phyloP scores from a whole-genome alignment of 2,797 vertebrate genomes.

The Pyrocephalus nanus region DNA sequence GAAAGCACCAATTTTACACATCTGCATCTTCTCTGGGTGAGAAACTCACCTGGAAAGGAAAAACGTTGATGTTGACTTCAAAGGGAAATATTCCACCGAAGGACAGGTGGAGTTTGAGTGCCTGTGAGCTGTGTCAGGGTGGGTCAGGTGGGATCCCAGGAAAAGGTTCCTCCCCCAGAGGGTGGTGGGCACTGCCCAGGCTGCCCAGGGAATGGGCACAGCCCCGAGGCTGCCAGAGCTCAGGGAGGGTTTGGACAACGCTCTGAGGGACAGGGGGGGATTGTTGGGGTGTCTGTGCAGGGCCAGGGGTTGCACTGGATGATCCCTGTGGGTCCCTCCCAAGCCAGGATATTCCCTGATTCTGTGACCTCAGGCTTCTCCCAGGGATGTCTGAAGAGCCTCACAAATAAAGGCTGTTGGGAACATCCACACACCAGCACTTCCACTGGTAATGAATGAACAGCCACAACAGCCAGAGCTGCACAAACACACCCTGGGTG shows the following conservation, averaged over 20 bases:
- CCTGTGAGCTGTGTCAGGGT: not conserved
- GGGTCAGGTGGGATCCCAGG: too few species aligned
- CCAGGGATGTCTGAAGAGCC: not conserved
- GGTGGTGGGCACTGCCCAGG: not conserved
- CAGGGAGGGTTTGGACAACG: not conserved
- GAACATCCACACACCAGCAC: not conserved
- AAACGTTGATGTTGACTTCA: not conserved
- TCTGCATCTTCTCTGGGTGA: accelerated
- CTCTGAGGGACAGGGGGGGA: not conserved
- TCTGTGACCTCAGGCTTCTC: not conserved
- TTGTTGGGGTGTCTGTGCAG: not conserved
- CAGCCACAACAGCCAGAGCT: not conserved
- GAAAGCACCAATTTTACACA: not conserved
- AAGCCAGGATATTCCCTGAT: not conserved
- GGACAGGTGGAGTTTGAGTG: not conserved
- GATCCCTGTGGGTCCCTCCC: not conserved
- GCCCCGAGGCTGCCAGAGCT: not conserved
- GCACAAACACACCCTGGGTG: not conserved
- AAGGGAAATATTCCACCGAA: not conserved
- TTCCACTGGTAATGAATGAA: accelerated
- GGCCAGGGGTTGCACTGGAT: not conserved
- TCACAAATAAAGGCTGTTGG: not conserved
- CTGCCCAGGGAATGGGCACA: not conserved
- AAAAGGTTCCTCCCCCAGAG: too few species aligned
- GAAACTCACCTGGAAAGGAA: not conserved